Evolutionary conservation across 64 coral and sea anemone species (phyloP), one percentile per base, ranked within the genome.

Genomic region (Porites australiensis): DNA sequence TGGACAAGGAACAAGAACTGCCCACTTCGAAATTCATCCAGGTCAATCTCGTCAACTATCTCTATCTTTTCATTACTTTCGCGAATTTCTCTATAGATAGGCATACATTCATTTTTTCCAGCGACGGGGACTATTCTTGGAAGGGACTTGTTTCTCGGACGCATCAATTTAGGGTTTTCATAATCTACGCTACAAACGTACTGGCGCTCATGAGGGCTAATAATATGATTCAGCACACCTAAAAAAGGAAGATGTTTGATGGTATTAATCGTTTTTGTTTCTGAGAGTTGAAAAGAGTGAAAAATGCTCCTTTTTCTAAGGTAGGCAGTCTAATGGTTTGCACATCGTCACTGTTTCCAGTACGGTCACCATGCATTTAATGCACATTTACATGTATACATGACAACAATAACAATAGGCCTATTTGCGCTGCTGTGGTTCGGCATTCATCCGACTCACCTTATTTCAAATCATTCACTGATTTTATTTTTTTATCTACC

Each of bases 61-160:
- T 49, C 3, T 27, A 20, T 20, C 9, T 13, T 20, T 44, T 77
- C 72, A 44, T 62, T 23, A 1, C 50, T 8, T 16, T 91, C 22
- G 18, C 13, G 79, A 0, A 82, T 45, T 19, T 58, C 58, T 75
- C 50, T 77, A 79, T 85, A 92, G 46, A 92, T 89, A 5, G 86
- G 94, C n/a, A 93, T 16, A 46, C 74, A 48, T 13, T 47, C 47
- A 13, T 49, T 74, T 14, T 44, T 50, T 20, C 85, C 89, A 44
- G 92, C 90, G 2, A 79, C 93, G 52, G 95, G 75, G 23, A 79
- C 87, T 16, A 95, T 80, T 46, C 95, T 50, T 81, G 72, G 92
- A 14, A 92, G 79, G 2, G 86, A 86, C 20, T 92, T 98, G 90
- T 98, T 98, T 22, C 92, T 98, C 5, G 96, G 96, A 13, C 70